Evolutionary conservation across 1,140 invertebrate genomes (phyloP).

Genomic region (Anthonomus grandis): DNA sequence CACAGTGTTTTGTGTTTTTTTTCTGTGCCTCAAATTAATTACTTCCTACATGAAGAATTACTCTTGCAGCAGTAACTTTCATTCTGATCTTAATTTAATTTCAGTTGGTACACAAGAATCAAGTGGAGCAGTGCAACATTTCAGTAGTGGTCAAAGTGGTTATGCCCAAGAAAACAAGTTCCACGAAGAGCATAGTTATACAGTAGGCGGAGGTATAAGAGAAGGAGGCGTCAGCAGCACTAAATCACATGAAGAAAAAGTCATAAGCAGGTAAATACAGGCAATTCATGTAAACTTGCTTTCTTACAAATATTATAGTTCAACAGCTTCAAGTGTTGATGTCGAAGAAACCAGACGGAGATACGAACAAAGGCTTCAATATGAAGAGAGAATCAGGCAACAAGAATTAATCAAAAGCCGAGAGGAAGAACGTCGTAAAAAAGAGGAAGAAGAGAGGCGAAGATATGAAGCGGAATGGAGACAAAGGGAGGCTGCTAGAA

Average conservation of each 20-base stretch:
- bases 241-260: no score
- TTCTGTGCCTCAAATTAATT: no score
- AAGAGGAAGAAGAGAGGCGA: constrained; percentile 14
- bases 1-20: no score
- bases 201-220: constrained; percentile 11
- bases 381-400: constrained; percentile 10
- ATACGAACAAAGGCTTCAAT: constrained; percentile 19
- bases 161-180: constrained; percentile 2
- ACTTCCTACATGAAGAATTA: no score
- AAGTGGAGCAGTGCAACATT: constrained; percentile 2
- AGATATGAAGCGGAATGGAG: constrained; percentile 10
- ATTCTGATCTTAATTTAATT: no score
- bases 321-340: neutral
- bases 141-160: neutral
- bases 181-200: constrained; percentile 12
- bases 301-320: no score
- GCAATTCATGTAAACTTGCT: no score
- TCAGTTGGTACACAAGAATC: no score
- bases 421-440: constrained; percentile 6
- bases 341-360: neutral
- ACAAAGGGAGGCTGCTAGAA: neutral
- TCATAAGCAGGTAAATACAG: no score
- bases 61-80: no score
- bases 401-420: constrained; percentile 14
- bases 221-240: constrained; percentile 7